Evolutionary conservation across 2,113 vertebrate genomes (phyloP).

Genomic region (Aegotheles bennettii): DNA sequence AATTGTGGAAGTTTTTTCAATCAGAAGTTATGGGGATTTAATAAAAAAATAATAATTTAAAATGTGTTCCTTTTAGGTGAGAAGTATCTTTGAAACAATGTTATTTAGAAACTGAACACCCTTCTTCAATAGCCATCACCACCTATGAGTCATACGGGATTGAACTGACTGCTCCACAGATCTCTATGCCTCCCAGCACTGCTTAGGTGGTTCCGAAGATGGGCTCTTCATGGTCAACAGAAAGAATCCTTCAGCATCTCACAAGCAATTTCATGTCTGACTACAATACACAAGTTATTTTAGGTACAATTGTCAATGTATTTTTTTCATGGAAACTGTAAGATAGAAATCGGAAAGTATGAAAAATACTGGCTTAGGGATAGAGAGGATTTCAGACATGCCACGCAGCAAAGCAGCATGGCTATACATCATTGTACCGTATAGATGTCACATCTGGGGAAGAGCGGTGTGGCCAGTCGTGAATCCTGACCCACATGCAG

Average conservation of each 20-base stretch:
- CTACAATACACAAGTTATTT: neutral
- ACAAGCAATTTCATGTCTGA: neutral
- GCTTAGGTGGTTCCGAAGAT: neutral
- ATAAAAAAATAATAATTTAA: neutral
- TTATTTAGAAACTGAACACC: neutral
- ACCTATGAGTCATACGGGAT: rapidly evolving
- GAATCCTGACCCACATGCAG: rapidly evolving
- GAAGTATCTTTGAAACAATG: neutral
- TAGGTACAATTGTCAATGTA: no score
- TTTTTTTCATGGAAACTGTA: neutral
- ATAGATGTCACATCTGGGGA: rapidly evolving
- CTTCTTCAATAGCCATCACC: neutral
- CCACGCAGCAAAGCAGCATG: rapidly evolving
- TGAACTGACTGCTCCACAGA: neutral
- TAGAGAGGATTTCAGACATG: neutral
- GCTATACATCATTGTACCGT: rapidly evolving
- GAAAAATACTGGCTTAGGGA: neutral
- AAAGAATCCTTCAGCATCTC: neutral
- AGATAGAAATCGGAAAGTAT: neutral
- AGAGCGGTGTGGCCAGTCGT: rapidly evolving
- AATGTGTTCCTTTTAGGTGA: neutral
- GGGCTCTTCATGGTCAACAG: rapidly evolving
- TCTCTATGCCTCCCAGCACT: neutral
- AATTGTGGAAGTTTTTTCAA: neutral
- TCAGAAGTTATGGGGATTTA: neutral